Conservation (phyloP, 1,140 invertebrate genomes). For the Mactra quadrangularis region DNA sequence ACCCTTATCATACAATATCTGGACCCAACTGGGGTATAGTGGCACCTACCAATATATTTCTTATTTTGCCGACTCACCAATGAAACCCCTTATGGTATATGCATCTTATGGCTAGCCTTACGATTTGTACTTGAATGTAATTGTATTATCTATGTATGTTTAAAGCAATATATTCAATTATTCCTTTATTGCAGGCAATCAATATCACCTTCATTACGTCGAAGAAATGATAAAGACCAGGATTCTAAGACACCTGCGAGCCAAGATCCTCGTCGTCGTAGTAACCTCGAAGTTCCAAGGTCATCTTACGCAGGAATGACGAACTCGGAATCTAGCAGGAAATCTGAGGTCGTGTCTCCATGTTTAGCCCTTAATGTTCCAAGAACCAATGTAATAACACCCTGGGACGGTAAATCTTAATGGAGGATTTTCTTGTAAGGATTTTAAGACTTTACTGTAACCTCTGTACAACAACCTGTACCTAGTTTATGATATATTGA, state of each 20-base stretch:
- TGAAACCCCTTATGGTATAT: no score
- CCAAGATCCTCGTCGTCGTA: slow-evolving; percentile 53
- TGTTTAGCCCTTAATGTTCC: slow-evolving; percentile 54
- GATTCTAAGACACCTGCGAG: slow-evolving; percentile 5
- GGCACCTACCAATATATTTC: no score
- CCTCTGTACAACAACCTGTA: no score
- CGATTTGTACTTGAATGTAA: no score
- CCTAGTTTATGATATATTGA: no score
- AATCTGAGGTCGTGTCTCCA: slow-evolving; percentile 37
- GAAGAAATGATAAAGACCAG: slow-evolving; percentile 16
- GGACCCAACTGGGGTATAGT: no score
- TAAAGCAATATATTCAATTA: not conserved
- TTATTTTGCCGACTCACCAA: no score
- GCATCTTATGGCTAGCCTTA: no score
- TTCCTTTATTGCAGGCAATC: slow-evolving; percentile 15
- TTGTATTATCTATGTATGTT: no score
- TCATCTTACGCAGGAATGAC: not conserved
- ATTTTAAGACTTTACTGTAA: no score
- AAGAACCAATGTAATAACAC: slow-evolving; percentile 52
- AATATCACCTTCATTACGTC: slow-evolving; percentile 43
- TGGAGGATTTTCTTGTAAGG: no score
- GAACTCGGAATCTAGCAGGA: slow-evolving; percentile 13
- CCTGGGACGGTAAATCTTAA: slow-evolving; percentile 46
- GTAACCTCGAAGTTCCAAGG: slow-evolving; percentile 54
- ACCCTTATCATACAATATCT: no score